Evolutionary conservation across 2,113 vertebrate species (phyloP).

Genomic region (Lagenorhynchus albirostris): DNA sequence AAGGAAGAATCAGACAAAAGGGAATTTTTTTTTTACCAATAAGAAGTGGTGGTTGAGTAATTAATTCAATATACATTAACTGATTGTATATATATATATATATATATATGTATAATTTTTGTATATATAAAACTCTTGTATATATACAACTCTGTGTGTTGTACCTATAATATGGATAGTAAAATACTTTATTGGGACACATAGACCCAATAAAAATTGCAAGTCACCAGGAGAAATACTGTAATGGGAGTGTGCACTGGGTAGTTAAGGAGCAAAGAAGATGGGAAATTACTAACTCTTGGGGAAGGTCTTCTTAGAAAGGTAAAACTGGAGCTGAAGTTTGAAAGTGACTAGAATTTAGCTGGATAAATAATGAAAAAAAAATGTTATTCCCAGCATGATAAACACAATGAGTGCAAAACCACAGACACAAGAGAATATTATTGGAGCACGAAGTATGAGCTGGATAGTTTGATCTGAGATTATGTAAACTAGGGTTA

Average conservation of each 20-base stretch:
- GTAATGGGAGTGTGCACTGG: not conserved
- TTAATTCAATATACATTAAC: not conserved
- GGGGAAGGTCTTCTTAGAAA: not conserved
- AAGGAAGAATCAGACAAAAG: not conserved
- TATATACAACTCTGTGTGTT: not conserved
- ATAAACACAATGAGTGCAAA: not conserved
- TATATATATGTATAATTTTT: not conserved
- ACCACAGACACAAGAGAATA: not conserved
- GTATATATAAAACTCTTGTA: not conserved
- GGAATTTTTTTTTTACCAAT: not conserved
- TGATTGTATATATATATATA: not conserved
- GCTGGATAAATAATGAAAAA: not conserved
- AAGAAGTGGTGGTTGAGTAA: not conserved
- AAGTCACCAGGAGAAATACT: not conserved
- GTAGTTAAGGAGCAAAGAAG: not conserved
- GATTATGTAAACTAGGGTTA: not conserved
- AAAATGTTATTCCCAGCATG: not conserved
- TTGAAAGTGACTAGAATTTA: not conserved
- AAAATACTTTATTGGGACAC: not conserved
- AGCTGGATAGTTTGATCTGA: not conserved
- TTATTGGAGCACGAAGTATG: not conserved
- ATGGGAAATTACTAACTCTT: not conserved
- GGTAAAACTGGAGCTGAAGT: not conserved
- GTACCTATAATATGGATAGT: not conserved
- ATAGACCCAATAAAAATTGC: not conserved